Base-by-base conservation (phyloP, 1,140 invertebrate genomes). In the Nasonia longicornis region DNA sequence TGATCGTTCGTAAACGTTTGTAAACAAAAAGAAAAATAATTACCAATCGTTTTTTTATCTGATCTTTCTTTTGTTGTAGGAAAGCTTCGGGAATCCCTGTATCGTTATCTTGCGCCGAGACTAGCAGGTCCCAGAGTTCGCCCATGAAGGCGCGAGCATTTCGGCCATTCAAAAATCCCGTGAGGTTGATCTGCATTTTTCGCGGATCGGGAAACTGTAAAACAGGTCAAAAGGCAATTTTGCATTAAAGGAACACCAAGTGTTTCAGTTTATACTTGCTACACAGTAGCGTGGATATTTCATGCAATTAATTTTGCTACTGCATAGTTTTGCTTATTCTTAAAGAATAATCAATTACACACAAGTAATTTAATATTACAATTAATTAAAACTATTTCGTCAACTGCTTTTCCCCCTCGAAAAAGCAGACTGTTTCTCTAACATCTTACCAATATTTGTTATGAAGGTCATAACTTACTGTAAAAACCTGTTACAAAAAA, bases 161-260 rank as follows among this genome's bases (percentile, higher is more conserved):
- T 91, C 97, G 98, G 3, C 97, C 98, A 91, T 99, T 99, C 38
- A 99, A 91, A 91, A 99, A 99, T 14, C 99, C 99, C 58, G 98
- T 99, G 87, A 99, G 92, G 91, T 99, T 99, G 86, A 99, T 99
- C 93, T 99, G 98, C 95, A 99, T 99, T 90, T 98, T 97, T 90
- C 98, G 97, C 63, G 98, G 98, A 93, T 99, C 98, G 29, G 98
- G 97, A 92, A 94, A 96, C 95, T 95, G 90, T 88, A 92, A 92
- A 82, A 87, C 72, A 85, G 42, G 29, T 64, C 26, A 8, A 72
- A 82, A 80, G 29, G 12, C 35, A 12, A 63, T n/a, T 76, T 48
- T 81, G 29, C 77, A 82, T 20, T 63, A n/a, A 83, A 72, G 31
- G 35, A 12, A n/a, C 38, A 63, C 3, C 14, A 64, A 52, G 31